phyloP scores from a whole-genome alignment of 2,888 invertebrate species.

The Tryphoninae sp. region DNA sequence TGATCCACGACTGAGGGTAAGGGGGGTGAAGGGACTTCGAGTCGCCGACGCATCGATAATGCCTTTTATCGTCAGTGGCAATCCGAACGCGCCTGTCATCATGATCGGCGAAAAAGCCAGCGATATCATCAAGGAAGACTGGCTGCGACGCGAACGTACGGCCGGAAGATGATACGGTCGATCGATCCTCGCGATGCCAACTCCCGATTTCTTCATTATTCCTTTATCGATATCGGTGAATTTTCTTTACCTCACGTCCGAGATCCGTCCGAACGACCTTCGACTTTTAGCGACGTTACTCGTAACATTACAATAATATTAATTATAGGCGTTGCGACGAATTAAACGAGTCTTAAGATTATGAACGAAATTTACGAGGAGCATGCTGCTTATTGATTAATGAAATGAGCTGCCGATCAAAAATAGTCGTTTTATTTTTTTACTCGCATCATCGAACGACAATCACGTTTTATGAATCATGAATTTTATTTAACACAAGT shows the following conservation, averaged over 20 bases:
- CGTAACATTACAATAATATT: too few relatives aligned
- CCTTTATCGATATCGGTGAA: too few relatives aligned
- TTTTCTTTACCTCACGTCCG: too few relatives aligned
- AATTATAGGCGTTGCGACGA: too few relatives aligned
- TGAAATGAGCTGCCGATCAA: constrained; percentile 19
- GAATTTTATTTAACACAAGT: too few relatives aligned
- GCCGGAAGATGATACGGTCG: constrained; percentile 40
- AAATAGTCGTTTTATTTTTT: constrained; percentile 7
- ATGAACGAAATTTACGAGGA: too few relatives aligned
- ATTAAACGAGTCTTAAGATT: too few relatives aligned
- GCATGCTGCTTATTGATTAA: not conserved
- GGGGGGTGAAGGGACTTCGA: constrained; percentile 89
- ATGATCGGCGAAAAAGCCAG: constrained; percentile 96
- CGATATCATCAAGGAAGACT: constrained; percentile 94
- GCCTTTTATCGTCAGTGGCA: constrained; percentile 94
- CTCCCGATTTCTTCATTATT: too few relatives aligned
- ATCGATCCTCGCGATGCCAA: not conserved
- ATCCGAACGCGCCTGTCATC: constrained; percentile 94
- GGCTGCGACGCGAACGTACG: constrained; percentile 79
- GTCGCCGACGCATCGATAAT: constrained; percentile 94
- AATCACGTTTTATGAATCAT: too few relatives aligned
- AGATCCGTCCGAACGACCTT: too few relatives aligned
- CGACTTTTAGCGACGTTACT: too few relatives aligned
- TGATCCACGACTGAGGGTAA: constrained; percentile 89
- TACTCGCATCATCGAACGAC: too few relatives aligned